Evolutionary conservation across 2,888 invertebrate species (phyloP).

Genomic region (Laspeyria flexula): DNA sequence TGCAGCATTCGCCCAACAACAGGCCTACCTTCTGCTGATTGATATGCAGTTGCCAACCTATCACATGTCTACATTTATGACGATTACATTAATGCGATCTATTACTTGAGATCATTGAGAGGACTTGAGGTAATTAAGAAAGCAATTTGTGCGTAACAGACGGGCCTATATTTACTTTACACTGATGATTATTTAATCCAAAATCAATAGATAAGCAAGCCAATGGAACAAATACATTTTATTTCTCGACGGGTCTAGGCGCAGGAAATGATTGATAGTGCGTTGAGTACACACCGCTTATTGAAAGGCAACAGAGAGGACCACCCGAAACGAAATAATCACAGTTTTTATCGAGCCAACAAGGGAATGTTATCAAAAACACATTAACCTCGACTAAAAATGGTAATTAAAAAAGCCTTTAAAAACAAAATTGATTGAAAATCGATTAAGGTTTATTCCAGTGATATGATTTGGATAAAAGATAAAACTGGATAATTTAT

Average conservation of each 20-base stretch:
- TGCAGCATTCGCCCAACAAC: conserved; percentile 68
- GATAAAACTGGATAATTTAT: no score
- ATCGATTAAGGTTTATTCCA: conserved; percentile 40
- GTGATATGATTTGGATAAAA: no score
- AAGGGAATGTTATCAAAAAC: conserved; percentile 57
- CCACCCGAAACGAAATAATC: conserved; percentile 61
- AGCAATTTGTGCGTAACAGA: conserved; percentile 19
- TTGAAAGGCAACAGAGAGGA: conserved; percentile 64
- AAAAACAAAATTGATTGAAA: conserved; percentile 40
- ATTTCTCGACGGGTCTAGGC: conserved; percentile 74
- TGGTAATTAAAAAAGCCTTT: conserved; percentile 47
- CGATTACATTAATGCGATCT: conserved; percentile 46
- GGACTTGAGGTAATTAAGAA: conserved; percentile 4
- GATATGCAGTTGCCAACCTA: conserved; percentile 57
- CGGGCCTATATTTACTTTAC: conserved; percentile 38
- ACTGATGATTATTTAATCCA: conserved; percentile 62
- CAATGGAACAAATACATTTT: conserved; percentile 69
- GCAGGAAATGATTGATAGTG: conserved; percentile 81
- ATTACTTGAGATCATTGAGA: conserved; percentile 32
- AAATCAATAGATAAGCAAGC: conserved; percentile 76
- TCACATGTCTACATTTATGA: conserved; percentile 50
- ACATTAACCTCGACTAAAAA: conserved; percentile 55
- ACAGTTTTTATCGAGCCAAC: conserved; percentile 56
- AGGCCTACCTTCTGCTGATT: conserved; percentile 65
- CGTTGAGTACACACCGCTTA: conserved; percentile 75